Base-by-base conservation (phyloP, 1,140 invertebrate species). In the Onthophagus taurus region DNA sequence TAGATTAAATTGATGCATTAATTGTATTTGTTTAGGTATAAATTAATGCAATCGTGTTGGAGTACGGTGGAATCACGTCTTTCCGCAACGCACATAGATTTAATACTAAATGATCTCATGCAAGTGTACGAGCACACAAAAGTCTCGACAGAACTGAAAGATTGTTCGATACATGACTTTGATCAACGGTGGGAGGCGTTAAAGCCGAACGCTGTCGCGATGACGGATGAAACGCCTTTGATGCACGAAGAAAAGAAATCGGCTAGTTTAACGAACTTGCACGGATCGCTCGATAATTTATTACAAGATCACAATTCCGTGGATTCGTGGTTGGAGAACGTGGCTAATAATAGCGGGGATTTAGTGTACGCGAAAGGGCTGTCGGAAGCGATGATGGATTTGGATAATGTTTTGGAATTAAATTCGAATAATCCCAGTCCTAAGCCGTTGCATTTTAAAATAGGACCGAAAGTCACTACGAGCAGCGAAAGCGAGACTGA, bases 11-110 rank as follows among this genome's bases (percentile, higher is more conserved):
- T n/a, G n/a, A n/a, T 37, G 8, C 18, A 37, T 17, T 37, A 37
- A 17, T 8, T 19, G 6, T 17, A 23, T 26, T 39, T 29, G 24
- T 29, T 41, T 41, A 80, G 78, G 48, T 80, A 76, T 55, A 69
- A 75, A 61, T 64, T 83, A 35, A 82, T 82, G 76, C 69, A 76
- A 53, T 63, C 75, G 9, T 83, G 81, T 57, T 82, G 78, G 78
- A 65, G 67, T 34, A 59, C 34, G 26, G 48, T 44, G 47, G 68
- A 55, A 58, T 68, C 44, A 43, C 64, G 63, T 47, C 75, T 64
- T 3, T 50, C 60, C 14, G 59, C 74, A 18, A 51, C 65, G 0
- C 76, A 78, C 62, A 69, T 80, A 9, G 61, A 75, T 29, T 61
- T 69, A 4, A 71, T 78, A 42, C 53, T 82, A 7, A 58, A 67